Percentiles rank a stretch among this genome's conserved stretches.
Conservation (phyloP, 1,140 invertebrate genomes). For the Acromyrmex echinatior region DNA sequence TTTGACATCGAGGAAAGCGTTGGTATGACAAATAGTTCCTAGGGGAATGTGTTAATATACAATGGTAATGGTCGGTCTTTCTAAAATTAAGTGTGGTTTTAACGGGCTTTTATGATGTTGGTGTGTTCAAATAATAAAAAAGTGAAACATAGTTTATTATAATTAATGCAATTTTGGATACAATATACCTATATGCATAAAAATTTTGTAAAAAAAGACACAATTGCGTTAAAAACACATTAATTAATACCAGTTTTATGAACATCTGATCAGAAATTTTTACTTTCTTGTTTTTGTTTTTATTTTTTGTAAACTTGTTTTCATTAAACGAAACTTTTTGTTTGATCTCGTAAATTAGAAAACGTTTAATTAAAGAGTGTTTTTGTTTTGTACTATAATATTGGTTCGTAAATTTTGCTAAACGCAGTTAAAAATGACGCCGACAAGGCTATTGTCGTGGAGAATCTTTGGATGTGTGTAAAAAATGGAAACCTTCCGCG, state of each 20-base stretch:
- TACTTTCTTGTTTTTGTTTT: not conserved
- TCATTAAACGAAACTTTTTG: not conserved
- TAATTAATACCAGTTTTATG: not conserved
- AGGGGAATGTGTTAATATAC: not conserved
- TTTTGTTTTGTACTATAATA: not conserved
- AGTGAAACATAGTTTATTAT: not conserved
- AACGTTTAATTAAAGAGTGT: not conserved
- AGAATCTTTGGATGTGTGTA: constrained; percentile 7
- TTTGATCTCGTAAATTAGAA: not conserved
- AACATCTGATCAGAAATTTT: not conserved
- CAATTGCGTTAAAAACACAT: not conserved
- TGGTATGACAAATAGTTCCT: constrained; percentile 2
- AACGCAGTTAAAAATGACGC: not conserved
- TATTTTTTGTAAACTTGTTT: constrained; percentile 1
- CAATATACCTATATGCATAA: not conserved
- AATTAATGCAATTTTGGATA: not conserved
- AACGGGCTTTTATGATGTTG: not conserved
- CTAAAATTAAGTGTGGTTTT: not conserved
- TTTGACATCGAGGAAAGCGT: not conserved
- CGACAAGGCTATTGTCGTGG: not conserved
- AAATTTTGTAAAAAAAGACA: not conserved
- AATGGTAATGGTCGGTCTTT: not conserved
- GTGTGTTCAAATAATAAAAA: not conserved
- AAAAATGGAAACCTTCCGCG: constrained; percentile 31
- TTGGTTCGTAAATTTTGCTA: constrained; percentile 1